A percentile compares a stretch with the other conserved stretches of the same genome.
Conservation (phyloP, 2,888 invertebrate species). For the Oligia fasciuncula region DNA sequence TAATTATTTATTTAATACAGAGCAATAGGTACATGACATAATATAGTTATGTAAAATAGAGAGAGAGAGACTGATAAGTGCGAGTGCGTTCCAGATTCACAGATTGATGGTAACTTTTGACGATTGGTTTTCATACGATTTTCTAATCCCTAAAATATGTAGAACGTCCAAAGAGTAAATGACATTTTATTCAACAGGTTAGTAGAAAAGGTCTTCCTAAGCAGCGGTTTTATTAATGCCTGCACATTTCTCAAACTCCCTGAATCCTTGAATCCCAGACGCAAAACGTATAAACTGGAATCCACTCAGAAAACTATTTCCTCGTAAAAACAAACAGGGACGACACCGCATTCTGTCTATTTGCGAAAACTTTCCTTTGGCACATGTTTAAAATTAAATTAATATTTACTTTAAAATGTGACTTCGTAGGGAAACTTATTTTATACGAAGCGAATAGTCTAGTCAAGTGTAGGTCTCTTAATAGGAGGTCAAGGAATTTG, state of each 20-base stretch:
- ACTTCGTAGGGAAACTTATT: constrained; percentile 14
- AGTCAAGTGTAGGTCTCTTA: not conserved
- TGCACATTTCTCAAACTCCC: constrained; percentile 34
- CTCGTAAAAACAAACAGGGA: constrained; percentile 51
- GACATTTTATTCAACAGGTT: constrained; percentile 42
- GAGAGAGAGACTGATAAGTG: not conserved
- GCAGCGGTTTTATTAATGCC: constrained; percentile 45
- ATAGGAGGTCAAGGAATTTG: not conserved
- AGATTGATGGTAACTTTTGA: not conserved
- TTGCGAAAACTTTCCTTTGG: constrained; percentile 41
- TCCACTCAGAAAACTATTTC: constrained; percentile 52
- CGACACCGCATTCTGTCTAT: constrained; percentile 47
- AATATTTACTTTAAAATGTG: constrained; percentile 48
- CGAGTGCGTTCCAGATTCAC: not conserved
- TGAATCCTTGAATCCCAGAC: constrained; percentile 26
- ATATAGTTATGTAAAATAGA: not conserved
- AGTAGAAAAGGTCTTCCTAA: constrained; percentile 27
- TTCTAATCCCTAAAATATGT: not conserved
- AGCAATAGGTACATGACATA: not conserved
- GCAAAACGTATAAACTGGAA: constrained; percentile 41
- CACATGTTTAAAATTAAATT: constrained; percentile 54
- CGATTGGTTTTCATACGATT: not conserved
- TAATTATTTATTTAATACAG: not conserved
- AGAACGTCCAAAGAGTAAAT: constrained; percentile 11
- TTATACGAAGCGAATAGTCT: not conserved